Conservation (phyloP, 2,113 vertebrate species). For the Cottus gobio region DNA sequence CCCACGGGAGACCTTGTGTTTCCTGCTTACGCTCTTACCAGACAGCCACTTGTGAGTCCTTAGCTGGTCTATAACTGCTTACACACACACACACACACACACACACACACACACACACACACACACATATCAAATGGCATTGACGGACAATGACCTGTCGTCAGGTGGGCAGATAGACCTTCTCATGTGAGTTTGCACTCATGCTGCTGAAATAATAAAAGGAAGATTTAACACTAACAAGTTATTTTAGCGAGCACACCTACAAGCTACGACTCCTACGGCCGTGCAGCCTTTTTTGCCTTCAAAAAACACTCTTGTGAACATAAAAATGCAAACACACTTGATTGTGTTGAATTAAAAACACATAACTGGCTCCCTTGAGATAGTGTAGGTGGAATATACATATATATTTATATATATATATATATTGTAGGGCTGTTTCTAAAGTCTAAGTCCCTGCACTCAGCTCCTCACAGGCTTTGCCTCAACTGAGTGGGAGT, state of each 20-base stretch:
- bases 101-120: slow-evolving; percentile 2
- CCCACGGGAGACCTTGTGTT: slow-evolving; percentile 16
- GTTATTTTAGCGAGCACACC: not conserved
- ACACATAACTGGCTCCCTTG: slow-evolving; percentile 34
- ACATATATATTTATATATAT: not conserved
- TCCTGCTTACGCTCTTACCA: slow-evolving; percentile 6
- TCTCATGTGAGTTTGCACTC: not conserved
- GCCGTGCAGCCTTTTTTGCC: not conserved
- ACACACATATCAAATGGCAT: slow-evolving; percentile 32
- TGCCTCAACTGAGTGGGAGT: slow-evolving; percentile 52
- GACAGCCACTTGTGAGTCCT: slow-evolving; percentile 21
- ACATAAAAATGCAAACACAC: slow-evolving; percentile 12
- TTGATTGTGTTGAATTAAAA: slow-evolving; percentile 37
- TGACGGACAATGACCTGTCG: slow-evolving; percentile 41
- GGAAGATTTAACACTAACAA: not conserved
- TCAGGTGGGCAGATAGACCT: not conserved
- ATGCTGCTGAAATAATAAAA: not conserved
- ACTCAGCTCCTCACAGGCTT: slow-evolving; percentile 43
- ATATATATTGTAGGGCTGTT: not conserved
- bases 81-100: slow-evolving; percentile 1
- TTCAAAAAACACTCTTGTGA: not conserved
- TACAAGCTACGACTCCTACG: not conserved
- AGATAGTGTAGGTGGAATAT: slow-evolving; percentile 47
- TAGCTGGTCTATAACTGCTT: slow-evolving; percentile 38
- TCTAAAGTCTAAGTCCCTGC: slow-evolving; percentile 39